Evolutionary conservation across 2,797 vertebrate genomes (phyloP), one percentile per base, ranked within the genome.

Genomic region (Steatocranus sp.): DNA sequence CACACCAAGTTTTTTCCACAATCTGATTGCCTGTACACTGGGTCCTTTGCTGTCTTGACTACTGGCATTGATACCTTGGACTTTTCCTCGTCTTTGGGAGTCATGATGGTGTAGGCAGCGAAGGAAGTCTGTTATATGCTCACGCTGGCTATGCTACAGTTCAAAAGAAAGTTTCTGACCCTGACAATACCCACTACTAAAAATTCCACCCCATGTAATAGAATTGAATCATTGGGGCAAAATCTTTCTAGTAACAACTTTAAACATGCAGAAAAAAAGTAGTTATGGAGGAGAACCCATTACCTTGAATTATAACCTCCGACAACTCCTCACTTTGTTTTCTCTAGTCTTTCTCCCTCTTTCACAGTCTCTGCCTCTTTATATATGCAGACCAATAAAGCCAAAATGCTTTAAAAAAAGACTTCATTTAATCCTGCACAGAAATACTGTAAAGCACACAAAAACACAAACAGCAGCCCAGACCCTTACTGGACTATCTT

Each of bases 401-500:
- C 76, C 88, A 54, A 84, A 54, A 89, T 58, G 56, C 43, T 89
- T 88, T 51, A 53, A 51, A 61, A 61, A 63, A 63, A 84, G 10
- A 80, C 43, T 68, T 75, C 6, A 78, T 68, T 85, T 51, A 82
- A 53, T 41, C 38, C 11, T 54, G 63, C 32, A 27, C 6, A 77
- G 51, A 86, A 78, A 87, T 81, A n/a, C 20, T 68, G 27, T 76
- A 61, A 63, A 30, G 18, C 38, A 75, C 76, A 78, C 54, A 80
- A 41, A 43, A 83, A 78, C 20, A 80, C 32, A 83, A 58, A 82
- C 56, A 78, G 27, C 54, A 81, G 41, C 49, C 6, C 0, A 38
- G 61, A 85, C 54, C 82, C 41, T 73, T 27, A 63, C 80, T 84
- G 68, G 81, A 75, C 86, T 27, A 87, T 92, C 87, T 76, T 89